Percentiles rank a stretch among this genome's conserved stretches.
These are phyloP conservation scores for Apotomis turbidana DNA, from an alignment of 2,888 invertebrate species.

Conservation along the genomic window DNA sequence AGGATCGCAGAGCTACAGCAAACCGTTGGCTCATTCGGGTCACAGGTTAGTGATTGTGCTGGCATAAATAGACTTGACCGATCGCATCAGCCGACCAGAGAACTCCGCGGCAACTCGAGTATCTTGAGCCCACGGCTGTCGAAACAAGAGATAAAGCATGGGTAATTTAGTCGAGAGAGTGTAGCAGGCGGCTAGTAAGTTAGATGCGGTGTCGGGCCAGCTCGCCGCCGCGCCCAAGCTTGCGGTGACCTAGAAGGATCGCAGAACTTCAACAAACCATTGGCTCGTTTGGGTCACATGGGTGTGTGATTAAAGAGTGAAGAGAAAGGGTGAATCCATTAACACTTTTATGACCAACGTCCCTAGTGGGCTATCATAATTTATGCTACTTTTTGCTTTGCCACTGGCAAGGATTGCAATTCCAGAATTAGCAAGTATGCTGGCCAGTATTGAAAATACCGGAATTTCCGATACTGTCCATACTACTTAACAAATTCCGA, in stretches of 20 bases:
- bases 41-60: constrained; percentile 71
- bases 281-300: constrained; percentile 85
- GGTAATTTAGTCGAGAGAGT: constrained; percentile 69
- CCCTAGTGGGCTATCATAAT: too few species aligned
- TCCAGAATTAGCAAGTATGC: too few species aligned
- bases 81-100: constrained; percentile 78
- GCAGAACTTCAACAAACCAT: constrained; percentile 82
- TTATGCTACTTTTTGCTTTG: too few species aligned
- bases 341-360: too few species aligned
- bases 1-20: constrained; percentile 80
- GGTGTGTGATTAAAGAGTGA: constrained; percentile 57
- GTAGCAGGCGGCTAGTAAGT: constrained; percentile 73
- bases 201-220: constrained; percentile 83
- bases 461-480: too few species aligned
- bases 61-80: not conserved
- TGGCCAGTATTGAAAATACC: too few species aligned
- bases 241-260: constrained; percentile 83
- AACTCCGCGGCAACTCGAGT: constrained; percentile 87
- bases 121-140: constrained; percentile 83
- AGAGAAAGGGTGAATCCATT: too few species aligned
- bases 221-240: constrained; percentile 84
- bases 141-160: constrained; percentile 83
- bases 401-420: too few species aligned
- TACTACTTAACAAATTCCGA: too few species aligned
- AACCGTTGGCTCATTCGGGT: constrained; percentile 85